Conservation (phyloP, 2,797 vertebrate species). For the Botia kubotai region DNA sequence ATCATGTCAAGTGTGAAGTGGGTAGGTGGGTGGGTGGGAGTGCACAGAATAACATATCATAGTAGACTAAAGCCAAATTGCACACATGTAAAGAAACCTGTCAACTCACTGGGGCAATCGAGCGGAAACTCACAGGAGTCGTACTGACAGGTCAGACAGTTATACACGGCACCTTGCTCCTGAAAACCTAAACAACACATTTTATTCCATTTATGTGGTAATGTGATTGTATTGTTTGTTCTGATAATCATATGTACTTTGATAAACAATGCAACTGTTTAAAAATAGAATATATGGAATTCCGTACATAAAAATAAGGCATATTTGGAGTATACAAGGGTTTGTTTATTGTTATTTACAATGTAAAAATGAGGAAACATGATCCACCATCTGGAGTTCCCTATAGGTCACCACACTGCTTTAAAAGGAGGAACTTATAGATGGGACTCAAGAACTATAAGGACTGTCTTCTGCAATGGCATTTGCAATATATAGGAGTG, state of each 20-base stretch:
- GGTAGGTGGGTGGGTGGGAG: neutral
- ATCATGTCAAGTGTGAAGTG: constrained; percentile 41
- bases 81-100: constrained; percentile 24
- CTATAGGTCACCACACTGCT: no score
- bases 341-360: no score
- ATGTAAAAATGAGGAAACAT: no score
- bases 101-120: constrained; percentile 78
- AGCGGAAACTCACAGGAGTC: constrained; percentile 77
- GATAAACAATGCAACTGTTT: neutral
- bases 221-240: neutral
- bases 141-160: constrained; percentile 74
- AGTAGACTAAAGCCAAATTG: constrained; percentile 4
- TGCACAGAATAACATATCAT: constrained; percentile 14
- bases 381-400: no score
- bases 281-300: no score
- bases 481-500: no score
- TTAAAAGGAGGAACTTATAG: no score
- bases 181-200: constrained; percentile 72
- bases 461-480: no score
- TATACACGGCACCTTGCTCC: constrained; percentile 66
- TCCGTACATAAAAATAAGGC: no score
- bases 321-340: neutral
- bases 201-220: neutral
- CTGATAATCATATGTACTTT: neutral
- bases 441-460: no score